A percentile compares a stretch with the other conserved stretches of the same genome.
Evolutionary conservation across 2,888 invertebrate genomes (phyloP).

Genomic region (Acanthosepion esculentum): DNA sequence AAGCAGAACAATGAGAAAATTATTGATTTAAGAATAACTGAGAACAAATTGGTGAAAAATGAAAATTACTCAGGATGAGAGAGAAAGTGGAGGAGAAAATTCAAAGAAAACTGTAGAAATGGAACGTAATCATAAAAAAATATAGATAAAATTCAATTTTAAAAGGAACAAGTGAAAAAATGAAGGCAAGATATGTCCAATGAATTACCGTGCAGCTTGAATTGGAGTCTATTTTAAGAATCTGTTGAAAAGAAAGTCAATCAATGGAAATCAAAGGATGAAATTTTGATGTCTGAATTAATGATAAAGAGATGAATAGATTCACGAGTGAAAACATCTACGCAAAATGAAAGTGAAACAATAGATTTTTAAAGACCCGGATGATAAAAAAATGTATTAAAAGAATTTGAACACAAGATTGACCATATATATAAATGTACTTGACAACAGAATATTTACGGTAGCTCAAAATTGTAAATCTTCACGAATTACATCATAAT

Average conservation of each 20-base stretch:
- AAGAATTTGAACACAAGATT: neutral
- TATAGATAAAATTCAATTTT: neutral
- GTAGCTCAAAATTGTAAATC: neutral
- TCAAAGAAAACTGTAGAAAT: neutral
- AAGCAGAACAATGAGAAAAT: neutral
- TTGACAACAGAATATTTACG: neutral
- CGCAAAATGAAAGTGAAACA: neutral
- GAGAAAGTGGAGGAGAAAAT: neutral
- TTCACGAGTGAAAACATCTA: neutral
- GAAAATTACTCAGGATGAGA: neutral
- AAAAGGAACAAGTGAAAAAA: neutral
- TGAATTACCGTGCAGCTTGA: neutral
- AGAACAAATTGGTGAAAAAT: neutral
- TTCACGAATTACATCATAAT: too few relatives aligned
- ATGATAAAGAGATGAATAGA: slow-evolving; percentile 5
- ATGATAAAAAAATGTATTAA: neutral
- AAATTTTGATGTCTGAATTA: slow-evolving; percentile 6
- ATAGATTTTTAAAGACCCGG: neutral
- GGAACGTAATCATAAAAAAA: neutral
- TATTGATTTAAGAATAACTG: neutral
- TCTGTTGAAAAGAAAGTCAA: neutral
- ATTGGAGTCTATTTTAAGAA: neutral
- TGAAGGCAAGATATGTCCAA: neutral
- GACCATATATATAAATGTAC: neutral
- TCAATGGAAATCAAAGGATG: neutral